Conservation (phyloP, 2,797 vertebrate genomes). For the Malurus leucopterus region DNA sequence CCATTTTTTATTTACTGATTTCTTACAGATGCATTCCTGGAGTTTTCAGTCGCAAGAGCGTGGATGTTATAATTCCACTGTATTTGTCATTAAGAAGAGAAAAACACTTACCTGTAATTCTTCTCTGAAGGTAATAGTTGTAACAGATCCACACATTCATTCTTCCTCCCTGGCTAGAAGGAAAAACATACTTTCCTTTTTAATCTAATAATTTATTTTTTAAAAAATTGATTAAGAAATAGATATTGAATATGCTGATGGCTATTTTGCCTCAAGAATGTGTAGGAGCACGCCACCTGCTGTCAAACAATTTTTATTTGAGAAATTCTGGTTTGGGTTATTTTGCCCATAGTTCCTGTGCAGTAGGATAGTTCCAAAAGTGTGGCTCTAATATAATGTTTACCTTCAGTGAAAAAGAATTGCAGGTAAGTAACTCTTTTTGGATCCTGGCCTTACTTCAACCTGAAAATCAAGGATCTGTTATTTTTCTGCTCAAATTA, state of each 20-base stretch:
- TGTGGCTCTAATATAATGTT: slow-evolving; percentile 53
- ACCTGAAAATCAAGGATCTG: not conserved
- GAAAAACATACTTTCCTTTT: not conserved
- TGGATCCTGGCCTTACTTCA: not conserved
- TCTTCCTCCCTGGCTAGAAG: not conserved
- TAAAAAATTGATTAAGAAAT: not conserved
- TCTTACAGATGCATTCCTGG: slow-evolving; percentile 27
- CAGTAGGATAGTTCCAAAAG: slow-evolving; percentile 11
- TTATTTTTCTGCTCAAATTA: not conserved
- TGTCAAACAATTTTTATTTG: slow-evolving; percentile 4
- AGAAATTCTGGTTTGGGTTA: not conserved
- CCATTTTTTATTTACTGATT: slow-evolving; percentile 37
- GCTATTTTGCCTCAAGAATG: not conserved
- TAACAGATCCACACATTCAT: slow-evolving; percentile 52
- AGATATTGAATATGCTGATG: not conserved
- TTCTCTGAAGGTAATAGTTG: slow-evolving; percentile 61
- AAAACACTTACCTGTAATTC: slow-evolving; percentile 61
- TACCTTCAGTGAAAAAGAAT: slow-evolving; percentile 63
- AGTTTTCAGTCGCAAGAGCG: slow-evolving; percentile 29
- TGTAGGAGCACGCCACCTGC: slow-evolving; percentile 29
- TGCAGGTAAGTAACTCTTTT: slow-evolving; percentile 46
- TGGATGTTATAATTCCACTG: slow-evolving; percentile 48
- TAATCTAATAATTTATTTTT: not conserved
- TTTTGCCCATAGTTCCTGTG: not conserved
- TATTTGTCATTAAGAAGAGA: slow-evolving; percentile 39